phyloP scores from a whole-genome alignment of 1,140 invertebrate genomes.

The Zaprionus ornatus region DNA sequence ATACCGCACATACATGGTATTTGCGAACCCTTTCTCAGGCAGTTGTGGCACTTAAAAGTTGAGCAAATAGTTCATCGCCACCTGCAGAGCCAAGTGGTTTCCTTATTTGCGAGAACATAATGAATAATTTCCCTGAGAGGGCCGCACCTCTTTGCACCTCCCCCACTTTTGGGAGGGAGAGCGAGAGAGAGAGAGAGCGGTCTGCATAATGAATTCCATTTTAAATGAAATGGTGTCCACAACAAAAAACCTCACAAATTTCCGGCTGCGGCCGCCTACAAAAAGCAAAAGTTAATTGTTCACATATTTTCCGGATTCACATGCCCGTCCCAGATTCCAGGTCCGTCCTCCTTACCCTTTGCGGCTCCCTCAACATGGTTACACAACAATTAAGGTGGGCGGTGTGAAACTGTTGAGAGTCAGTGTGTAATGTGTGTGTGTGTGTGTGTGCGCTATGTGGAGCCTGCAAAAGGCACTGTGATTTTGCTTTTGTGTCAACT shows the following conservation, averaged over 20 bases:
- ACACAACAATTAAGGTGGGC: slow-evolving; percentile 34
- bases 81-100: slow-evolving; percentile 5
- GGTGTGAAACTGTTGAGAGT: slow-evolving; percentile 6
- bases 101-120: slow-evolving; percentile 32
- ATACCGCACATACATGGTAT: background rate
- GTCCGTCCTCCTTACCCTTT: background rate
- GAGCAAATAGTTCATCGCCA: slow-evolving; percentile 7
- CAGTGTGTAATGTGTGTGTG: background rate
- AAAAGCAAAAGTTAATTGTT: slow-evolving; percentile 64
- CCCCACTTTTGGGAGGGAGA: background rate
- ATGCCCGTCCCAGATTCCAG: slow-evolving; percentile 17
- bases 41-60: background rate
- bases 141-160: background rate
- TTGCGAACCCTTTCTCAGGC: background rate
- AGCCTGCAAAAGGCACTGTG: slow-evolving; percentile 7
- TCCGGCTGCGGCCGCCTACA: slow-evolving; percentile 22
- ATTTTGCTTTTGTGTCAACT: slow-evolving; percentile 29
- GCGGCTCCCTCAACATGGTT: slow-evolving; percentile 12
- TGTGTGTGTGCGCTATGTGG: background rate
- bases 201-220: slow-evolving; percentile 56
- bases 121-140: slow-evolving; percentile 23
- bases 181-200: background rate
- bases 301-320: slow-evolving; percentile 60
- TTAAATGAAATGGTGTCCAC: slow-evolving; percentile 45
- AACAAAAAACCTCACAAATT: slow-evolving; percentile 53